phyloP scores from a whole-genome alignment of 2,113 vertebrate genomes.

The Anser brachyrhynchus region DNA sequence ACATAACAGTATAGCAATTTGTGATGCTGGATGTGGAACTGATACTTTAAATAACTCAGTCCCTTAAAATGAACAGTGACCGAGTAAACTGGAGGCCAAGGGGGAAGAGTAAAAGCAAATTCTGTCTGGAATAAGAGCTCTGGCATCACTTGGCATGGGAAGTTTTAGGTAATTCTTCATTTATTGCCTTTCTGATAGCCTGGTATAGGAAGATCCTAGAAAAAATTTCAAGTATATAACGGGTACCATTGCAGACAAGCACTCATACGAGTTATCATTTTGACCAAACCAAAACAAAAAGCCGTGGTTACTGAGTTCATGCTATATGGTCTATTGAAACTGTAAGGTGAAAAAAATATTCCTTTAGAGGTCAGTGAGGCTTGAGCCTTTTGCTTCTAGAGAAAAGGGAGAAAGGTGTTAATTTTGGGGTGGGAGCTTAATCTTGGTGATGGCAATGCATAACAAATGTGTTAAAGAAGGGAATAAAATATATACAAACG shows the following conservation, averaged over 20 bases:
- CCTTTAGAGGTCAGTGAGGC: not conserved
- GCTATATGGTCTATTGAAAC: not conserved
- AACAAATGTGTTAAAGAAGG: not conserved
- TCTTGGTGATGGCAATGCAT: not conserved
- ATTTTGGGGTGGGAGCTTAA: not conserved
- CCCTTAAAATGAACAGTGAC: not conserved
- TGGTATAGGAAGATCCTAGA: not conserved
- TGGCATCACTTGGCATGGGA: not conserved
- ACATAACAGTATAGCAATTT: not conserved
- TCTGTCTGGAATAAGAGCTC: not conserved
- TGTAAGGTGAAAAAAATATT: not conserved
- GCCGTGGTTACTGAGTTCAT: accelerated
- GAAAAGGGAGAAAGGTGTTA: not conserved
- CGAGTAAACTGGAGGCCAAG: not conserved
- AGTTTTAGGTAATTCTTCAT: not conserved
- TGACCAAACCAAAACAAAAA: not conserved
- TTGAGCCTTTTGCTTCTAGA: not conserved
- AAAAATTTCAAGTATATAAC: not conserved
- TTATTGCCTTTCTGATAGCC: not conserved
- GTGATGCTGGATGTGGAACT: not conserved
- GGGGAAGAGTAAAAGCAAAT: not conserved
- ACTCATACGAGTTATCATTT: not conserved
- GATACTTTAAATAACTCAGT: not conserved
- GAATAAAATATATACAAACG: not conserved
- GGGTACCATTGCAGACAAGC: not conserved